These are phyloP conservation scores for Diarsia rubi DNA, from an alignment of 2,888 invertebrate species.

Conservation along the genomic window DNA sequence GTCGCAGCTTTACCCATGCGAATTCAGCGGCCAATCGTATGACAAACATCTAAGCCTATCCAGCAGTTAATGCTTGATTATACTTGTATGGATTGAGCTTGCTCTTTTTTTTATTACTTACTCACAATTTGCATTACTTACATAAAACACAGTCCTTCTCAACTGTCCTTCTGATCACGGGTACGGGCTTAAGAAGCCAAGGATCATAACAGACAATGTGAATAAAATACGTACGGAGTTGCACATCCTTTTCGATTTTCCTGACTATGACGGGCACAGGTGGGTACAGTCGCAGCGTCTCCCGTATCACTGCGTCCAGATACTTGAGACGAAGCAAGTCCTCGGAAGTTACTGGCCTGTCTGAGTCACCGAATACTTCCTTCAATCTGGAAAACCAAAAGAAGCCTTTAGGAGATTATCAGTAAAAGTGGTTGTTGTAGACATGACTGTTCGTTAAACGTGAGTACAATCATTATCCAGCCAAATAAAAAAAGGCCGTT, in stretches of 20 bases:
- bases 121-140: no score
- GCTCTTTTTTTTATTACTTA: no score
- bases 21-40: no score
- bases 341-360: conserved; percentile 56
- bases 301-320: conserved; percentile 73
- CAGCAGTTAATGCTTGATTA: no score
- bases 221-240: conserved; percentile 61
- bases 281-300: conserved; percentile 72
- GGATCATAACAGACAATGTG: background rate
- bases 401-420: background rate
- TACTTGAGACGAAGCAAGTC: conserved; percentile 70
- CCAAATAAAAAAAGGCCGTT: background rate
- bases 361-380: conserved; percentile 70
- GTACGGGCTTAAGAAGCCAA: background rate
- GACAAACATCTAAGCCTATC: no score
- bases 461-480: background rate
- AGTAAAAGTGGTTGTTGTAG: background rate
- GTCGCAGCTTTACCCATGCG: no score
- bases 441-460: no score
- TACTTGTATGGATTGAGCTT: no score
- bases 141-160: no score
- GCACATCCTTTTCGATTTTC: conserved; percentile 63
- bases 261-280: conserved; percentile 70
- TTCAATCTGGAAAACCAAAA: conserved; percentile 55
- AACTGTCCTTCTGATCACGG: no score